Conservation (phyloP, 2,888 invertebrate species). For the Drosophila percnosoma region DNA sequence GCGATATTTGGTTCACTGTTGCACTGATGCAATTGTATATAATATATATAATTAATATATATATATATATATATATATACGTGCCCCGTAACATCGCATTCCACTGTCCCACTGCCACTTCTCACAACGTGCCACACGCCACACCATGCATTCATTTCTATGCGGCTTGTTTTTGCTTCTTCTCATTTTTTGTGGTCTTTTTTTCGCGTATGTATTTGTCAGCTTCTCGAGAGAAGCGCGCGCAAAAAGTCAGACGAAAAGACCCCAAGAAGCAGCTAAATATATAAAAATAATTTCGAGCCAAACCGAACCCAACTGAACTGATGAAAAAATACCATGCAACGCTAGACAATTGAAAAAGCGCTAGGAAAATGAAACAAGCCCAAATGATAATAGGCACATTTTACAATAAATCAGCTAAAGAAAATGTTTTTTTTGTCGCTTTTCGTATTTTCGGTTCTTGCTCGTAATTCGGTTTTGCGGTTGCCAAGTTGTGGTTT, state of each 20-base stretch:
- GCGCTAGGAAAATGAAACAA: conserved; percentile 48
- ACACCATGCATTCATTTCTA: conserved; percentile 52
- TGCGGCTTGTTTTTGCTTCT: conserved; percentile 3
- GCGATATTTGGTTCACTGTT: conserved; percentile 5
- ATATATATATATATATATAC: conserved; percentile 1
- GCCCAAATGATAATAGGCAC: conserved; percentile 54
- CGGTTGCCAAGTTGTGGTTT: conserved; percentile 38
- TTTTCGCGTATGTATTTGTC: conserved; percentile 43
- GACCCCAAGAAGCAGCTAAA: conserved; percentile 64
- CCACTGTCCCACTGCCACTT: conserved; percentile 38
- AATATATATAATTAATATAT: conserved; percentile 3
- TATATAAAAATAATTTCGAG: conserved; percentile 68
- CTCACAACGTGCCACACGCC: conserved; percentile 74
- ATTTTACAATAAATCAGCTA: conserved; percentile 62
- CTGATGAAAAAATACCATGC: conserved; percentile 35
- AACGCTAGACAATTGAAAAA: conserved; percentile 58
- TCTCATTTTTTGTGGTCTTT: conserved; percentile 8
- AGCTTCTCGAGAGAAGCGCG: conserved; percentile 41
- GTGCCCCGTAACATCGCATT: conserved; percentile 28
- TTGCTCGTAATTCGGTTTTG: conserved; percentile 33
- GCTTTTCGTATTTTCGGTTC: conserved; percentile 1
- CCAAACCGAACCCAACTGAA: conserved; percentile 34
- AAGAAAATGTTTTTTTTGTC: conserved; percentile 39
- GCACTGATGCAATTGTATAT: conserved; percentile 39
- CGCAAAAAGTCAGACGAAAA: conserved; percentile 33